These are phyloP conservation scores for Anas capensis DNA, from an alignment of 2,797 vertebrate genomes.

Conservation along the genomic window DNA sequence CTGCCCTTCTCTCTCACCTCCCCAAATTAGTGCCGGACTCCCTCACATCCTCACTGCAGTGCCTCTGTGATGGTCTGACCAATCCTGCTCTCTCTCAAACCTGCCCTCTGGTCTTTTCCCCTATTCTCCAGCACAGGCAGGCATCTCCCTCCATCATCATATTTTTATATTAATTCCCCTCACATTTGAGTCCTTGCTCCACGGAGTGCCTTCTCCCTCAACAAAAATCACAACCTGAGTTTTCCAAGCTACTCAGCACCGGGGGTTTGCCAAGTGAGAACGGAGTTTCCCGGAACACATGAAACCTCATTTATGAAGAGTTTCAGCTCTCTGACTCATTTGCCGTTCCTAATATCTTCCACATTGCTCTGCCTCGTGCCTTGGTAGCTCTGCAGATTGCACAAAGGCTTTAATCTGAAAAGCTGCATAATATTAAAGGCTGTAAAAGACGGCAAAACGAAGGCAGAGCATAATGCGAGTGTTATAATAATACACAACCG, in stretches of 20 bases:
- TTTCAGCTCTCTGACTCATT: not conserved
- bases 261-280: not conserved
- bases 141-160: not conserved
- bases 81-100: not conserved
- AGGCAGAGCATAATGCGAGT: not conserved
- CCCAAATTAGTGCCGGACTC: not conserved
- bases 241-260: not conserved
- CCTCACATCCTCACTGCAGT: not conserved
- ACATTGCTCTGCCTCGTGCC: not conserved
- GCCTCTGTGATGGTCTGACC: not conserved
- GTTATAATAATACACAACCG: not conserved
- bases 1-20: not conserved
- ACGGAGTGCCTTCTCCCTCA: not conserved
- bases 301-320: not conserved
- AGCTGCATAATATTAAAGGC: not conserved
- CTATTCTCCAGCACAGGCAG: not conserved
- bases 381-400: not conserved
- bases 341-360: not conserved
- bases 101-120: not conserved
- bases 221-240: not conserved
- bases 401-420: not conserved
- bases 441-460: not conserved
- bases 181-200: not conserved
- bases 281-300: not conserved
- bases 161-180: not conserved